Evolutionary conservation across 2,888 invertebrate species (phyloP), one percentile per base, ranked within the genome.

Genomic region (Thymelicus acteon): DNA sequence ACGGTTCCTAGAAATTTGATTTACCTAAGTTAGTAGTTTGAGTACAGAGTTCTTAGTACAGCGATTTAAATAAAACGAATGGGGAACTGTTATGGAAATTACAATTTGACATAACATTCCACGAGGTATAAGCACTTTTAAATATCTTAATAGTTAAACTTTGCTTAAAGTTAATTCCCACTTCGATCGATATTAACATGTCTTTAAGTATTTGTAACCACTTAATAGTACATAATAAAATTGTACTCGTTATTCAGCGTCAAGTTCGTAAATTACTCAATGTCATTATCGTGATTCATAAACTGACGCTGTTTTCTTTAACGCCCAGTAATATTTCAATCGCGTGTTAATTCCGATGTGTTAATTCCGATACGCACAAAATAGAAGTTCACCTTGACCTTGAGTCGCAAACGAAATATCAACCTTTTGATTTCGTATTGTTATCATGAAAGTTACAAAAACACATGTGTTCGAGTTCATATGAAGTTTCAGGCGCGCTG

Each of bases 261-360:
- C 39, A 49, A 31, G 39, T 40, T 5, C 7, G 8, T 61, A 67
- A 60, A 61, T 61, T 61, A 67, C 61, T 67, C 48, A 67, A 39
- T 31, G 31, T 7, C 13, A 31, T 61, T 40, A 52, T 39, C 7
- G 60, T 67, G n/a, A 15, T 31, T 66, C 47, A 58, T 47, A 13
- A 58, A 40, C 40, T 52, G 57, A 44, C 58, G 44, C 15, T 8
- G 57, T 57, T 68, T 67, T 52, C 48, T 44, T 67, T 52, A 57
- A 61, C 44, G n/a, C 6, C 57, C 62, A 68, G 61, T 44, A 62
- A 68, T 62, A 54, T n/a, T 57, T 15, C 44, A 37, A 62, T 68
- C 47, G 68, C 68, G 68, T 69, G 68, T 69, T 63, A 61, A 61
- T 15, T 52, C 40, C 7, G 37, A 13, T 60, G 68, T 69, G 68